Evolutionary conservation across 2,113 vertebrate species (phyloP).

Genomic region (Prochilodus magdalenae): DNA sequence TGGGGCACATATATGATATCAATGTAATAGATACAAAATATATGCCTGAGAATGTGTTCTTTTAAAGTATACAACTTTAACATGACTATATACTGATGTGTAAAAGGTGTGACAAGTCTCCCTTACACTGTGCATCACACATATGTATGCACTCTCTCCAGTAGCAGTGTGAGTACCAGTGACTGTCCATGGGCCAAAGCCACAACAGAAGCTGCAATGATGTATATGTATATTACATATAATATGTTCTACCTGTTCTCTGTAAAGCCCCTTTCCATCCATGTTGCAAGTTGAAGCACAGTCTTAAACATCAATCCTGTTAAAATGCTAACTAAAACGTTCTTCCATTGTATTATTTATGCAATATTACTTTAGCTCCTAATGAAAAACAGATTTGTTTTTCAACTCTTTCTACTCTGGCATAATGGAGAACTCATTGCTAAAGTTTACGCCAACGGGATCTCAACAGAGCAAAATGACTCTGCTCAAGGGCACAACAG

Average conservation of each 20-base stretch:
- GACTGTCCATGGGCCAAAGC: not conserved
- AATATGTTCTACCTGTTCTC: not conserved
- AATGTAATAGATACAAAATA: too few relatives aligned
- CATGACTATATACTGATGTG: too few relatives aligned
- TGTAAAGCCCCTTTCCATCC: not conserved
- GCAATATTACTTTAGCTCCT: constrained; percentile 31
- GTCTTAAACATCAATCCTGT: not conserved
- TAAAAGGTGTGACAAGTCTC: too few relatives aligned
- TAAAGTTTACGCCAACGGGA: constrained; percentile 40
- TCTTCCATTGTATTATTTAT: constrained; percentile 17
- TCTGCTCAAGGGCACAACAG: constrained; percentile 50
- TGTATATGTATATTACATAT: too few relatives aligned
- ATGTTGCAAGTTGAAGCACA: not conserved
- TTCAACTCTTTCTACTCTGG: constrained; percentile 32
- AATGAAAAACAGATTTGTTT: constrained; percentile 35
- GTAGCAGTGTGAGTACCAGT: not conserved
- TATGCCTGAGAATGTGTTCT: too few relatives aligned
- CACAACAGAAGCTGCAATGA: too few relatives aligned
- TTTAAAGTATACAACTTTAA: too few relatives aligned
- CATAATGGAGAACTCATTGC: constrained; percentile 34
- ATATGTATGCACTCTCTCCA: not conserved
- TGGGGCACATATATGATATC: too few relatives aligned
- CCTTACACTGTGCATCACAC: not conserved
- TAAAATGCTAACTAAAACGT: constrained; percentile 7
- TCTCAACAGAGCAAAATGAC: constrained; percentile 43